Base-by-base conservation (phyloP, 2,888 invertebrate genomes). In the Oligia fasciuncula region DNA sequence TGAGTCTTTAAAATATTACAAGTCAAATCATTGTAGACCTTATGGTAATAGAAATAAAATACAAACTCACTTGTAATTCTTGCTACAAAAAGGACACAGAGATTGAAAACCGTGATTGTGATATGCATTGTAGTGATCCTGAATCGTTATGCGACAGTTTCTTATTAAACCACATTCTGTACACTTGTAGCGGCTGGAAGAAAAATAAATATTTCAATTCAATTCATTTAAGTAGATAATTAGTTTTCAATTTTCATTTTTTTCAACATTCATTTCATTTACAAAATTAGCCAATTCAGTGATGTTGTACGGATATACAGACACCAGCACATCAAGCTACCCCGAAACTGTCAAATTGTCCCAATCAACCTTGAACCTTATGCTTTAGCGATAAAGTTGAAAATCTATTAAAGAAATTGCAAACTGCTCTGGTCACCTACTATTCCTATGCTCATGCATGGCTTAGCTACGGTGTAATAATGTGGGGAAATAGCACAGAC, bases 181-280 rank as follows among this genome's bases (percentile, higher is more conserved):
- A 81, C 96, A 96, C 85, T 92, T 93, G 88, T 94, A 95, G 0
- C 96, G 93, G 0, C 96, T 95, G 89, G 84, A 89, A 74, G 14
- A 60, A 51, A n/a, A 60, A n/a, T 5, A 4, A 49, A 14, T 4
- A 49, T 49, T 19, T n/a, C n/a, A n/a, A n/a, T n/a, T n/a, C n/a
- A n/a, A n/a, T n/a, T n/a, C n/a, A n/a, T n/a, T n/a, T 57, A n/a
- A 11, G 11, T 57, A 1, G 29, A 1, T 29, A 29, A 57, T 23
- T 57, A 4, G 4, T 11, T 57, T 23, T 57, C 0, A 57, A 57
- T 57, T 57, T 57, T 57, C 3, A 57, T 9, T 23, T 8, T 29
- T 29, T 29, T 29, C 29, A 29, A 29, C 29, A 29, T 29, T 29
- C 29, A 29, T 29, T 29, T 29, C 29, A 29, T 29, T 29, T 29